Base-by-base conservation (phyloP, 2,888 invertebrate species). In the Nemoura dubitans region DNA sequence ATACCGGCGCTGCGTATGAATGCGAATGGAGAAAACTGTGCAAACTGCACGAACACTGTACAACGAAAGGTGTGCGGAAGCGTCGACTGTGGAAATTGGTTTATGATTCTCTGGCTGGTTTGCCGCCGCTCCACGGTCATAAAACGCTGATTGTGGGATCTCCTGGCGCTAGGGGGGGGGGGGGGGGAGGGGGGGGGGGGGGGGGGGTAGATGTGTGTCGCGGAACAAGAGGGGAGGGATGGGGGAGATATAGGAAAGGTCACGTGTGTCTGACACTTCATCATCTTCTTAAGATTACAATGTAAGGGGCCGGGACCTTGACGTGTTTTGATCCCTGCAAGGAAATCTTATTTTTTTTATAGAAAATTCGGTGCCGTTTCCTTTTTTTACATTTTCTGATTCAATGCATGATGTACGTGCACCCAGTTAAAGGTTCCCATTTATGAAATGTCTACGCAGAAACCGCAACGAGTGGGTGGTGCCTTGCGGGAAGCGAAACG, bases 141-240 rank as follows among this genome's bases (percentile, higher is more conserved):
- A 86, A 86, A 86, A 82, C 82, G 86, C 43, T 86, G 86, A 86
- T 86, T 86, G 86, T 82, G n/a, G 86, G 26, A 81, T 43, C 36
- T 26, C 26, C 0, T 16, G 30, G 30, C 10, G 82, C 5, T 28
- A 14, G 21, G 80, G 5, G 7, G 7, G 29, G n/a, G 82, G 30
- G 29, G 82, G 82, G 30, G 82, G 7, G 36, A 36, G 30, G 82
- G 83, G 26, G 5, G 83, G 26, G 59, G 43, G 42, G 26, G 26
- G 0, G 26, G 7, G 28, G 3, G 78, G 78, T 21, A 10, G 14
- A 36, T 36, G 36, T 36, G 36, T 36, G 10, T 10, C 59, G 59
- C 59, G 36, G 36, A 36, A 36, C 36, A 6, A 21, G 21, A 21
- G 6, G 59, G 59, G 59, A 3, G 59, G 16, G 59, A 59, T 3